Evolutionary conservation across 2,113 vertebrate species (phyloP).

Genomic region (Neotoma lepida): DNA sequence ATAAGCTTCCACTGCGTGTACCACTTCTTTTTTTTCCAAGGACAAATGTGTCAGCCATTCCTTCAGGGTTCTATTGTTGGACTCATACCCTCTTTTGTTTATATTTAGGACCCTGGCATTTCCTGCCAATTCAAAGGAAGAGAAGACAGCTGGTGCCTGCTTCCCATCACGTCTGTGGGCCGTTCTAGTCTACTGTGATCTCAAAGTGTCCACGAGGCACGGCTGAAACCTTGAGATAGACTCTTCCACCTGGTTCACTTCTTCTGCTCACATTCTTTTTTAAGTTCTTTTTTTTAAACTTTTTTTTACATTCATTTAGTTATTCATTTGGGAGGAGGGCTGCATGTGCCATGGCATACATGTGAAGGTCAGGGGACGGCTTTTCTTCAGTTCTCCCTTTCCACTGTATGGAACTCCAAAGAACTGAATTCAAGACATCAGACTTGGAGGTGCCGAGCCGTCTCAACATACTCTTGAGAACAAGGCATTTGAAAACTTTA

Average conservation of each 20-base stretch:
- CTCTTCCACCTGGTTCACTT: background rate
- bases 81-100: constrained; percentile 35
- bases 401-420: background rate
- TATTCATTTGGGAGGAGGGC: background rate
- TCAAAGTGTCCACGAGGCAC: background rate
- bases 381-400: background rate
- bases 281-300: background rate
- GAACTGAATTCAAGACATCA: too few species aligned
- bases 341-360: too few species aligned
- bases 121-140: background rate
- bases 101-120: background rate
- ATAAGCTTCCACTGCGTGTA: background rate
- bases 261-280: background rate
- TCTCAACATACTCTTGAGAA: background rate
- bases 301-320: background rate
- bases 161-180: background rate
- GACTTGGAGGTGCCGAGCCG: background rate
- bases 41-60: background rate
- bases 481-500: background rate
- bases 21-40: constrained; percentile 25
- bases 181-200: background rate
- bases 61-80: constrained; percentile 11
- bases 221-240: background rate
- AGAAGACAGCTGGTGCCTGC: background rate
- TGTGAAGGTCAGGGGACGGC: background rate